These are phyloP conservation scores for Melolontha melolontha DNA, from an alignment of 2,888 invertebrate species.

Conservation along the genomic window DNA sequence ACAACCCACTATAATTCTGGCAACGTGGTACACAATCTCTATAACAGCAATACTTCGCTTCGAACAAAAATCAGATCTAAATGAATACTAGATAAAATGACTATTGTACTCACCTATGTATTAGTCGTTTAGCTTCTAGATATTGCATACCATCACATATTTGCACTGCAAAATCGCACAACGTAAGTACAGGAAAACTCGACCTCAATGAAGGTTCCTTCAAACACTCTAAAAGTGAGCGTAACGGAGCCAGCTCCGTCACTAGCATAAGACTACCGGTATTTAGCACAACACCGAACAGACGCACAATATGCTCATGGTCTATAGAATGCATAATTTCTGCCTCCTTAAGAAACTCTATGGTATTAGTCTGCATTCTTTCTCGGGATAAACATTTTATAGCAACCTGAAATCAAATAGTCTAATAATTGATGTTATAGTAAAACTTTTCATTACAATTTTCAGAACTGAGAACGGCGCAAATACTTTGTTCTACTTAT, in stretches of 20 bases:
- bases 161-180: slow-evolving; percentile 96
- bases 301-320: slow-evolving; percentile 95
- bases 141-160: slow-evolving; percentile 99
- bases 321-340: slow-evolving; percentile 98
- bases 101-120: slow-evolving; percentile 77
- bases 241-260: slow-evolving; percentile 94
- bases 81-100: not conserved
- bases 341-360: slow-evolving; percentile 97
- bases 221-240: slow-evolving; percentile 94
- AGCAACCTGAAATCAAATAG: slow-evolving; percentile 79
- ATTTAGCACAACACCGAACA: slow-evolving; percentile 97
- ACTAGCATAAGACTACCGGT: slow-evolving; percentile 76
- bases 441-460: too few species aligned
- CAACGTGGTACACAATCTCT: too few species aligned
- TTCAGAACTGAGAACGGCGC: too few species aligned
- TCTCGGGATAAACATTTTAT: slow-evolving; percentile 96
- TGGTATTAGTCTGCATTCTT: slow-evolving; percentile 94
- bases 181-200: slow-evolving; percentile 91
- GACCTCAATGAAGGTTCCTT: slow-evolving; percentile 90
- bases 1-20: too few species aligned
- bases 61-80: too few species aligned
- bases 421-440: slow-evolving; percentile 1
- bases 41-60: too few species aligned
- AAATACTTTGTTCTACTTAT: too few species aligned
- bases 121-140: slow-evolving; percentile 93